phyloP scores from a whole-genome alignment of 2,113 vertebrate genomes.

The Tricholaema leucomelas region DNA sequence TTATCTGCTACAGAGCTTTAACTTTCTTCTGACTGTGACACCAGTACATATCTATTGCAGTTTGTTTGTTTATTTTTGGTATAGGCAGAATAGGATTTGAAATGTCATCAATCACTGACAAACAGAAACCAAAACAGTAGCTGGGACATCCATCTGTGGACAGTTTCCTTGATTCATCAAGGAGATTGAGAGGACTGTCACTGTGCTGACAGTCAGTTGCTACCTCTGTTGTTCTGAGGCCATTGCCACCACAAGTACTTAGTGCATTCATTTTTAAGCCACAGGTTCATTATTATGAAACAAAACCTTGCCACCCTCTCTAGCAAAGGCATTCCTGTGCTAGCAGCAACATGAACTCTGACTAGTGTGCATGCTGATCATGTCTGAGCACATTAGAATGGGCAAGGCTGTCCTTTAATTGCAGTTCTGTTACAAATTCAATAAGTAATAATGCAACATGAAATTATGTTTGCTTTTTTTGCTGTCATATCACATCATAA shows the following conservation, averaged over 20 bases:
- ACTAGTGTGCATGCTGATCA: neutral
- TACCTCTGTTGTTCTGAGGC: neutral
- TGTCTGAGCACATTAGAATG: neutral
- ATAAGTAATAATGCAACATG: constrained; percentile 39
- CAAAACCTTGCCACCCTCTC: neutral
- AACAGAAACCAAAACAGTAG: neutral
- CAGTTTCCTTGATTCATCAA: neutral
- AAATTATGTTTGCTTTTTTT: constrained; percentile 31
- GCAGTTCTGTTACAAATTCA: constrained; percentile 15
- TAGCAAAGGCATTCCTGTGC: neutral
- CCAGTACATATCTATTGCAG: neutral
- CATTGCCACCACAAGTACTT: neutral
- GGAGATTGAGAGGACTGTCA: neutral
- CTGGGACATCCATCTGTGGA: neutral
- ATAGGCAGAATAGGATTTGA: neutral
- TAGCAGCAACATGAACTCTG: neutral
- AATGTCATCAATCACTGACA: neutral
- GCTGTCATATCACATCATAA: neutral
- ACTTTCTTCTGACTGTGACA: neutral
- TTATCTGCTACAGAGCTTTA: neutral
- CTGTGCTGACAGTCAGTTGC: neutral
- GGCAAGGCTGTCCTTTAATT: neutral
- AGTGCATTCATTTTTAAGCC: neutral
- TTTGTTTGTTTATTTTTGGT: neutral
- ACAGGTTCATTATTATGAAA: neutral